phyloP scores from a whole-genome alignment of 1,140 invertebrate genomes.

The Drosophila grimshawi region DNA sequence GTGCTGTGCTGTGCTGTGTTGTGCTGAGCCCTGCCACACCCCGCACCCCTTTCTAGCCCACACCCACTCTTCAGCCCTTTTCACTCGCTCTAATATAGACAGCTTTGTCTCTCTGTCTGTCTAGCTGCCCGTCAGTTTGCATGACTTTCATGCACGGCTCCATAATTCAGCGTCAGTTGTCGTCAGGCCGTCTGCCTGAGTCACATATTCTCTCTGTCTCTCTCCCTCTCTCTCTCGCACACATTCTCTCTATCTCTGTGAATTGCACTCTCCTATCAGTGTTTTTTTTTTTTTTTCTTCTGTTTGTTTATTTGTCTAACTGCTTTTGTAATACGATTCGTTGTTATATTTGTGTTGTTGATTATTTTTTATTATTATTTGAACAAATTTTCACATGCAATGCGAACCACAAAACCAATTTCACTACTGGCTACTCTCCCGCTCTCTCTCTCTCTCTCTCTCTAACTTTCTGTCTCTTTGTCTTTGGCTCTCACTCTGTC shows the following conservation, averaged over 20 bases:
- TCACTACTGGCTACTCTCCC: not conserved
- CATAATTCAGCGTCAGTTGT: conserved; percentile 65
- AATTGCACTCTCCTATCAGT: conserved; percentile 10
- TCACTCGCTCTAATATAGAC: conserved; percentile 5
- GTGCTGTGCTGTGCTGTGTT: conserved; percentile 2
- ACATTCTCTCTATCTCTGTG: not conserved
- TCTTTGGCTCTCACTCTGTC: not conserved
- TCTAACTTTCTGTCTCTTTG: not conserved
- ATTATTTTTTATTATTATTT: conserved; percentile 78
- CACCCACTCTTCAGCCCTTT: conserved; percentile 4
- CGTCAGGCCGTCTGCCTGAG: conserved; percentile 70
- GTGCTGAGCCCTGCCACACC: not conserved
- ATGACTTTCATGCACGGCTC: conserved; percentile 47
- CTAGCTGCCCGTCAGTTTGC: conserved; percentile 46
- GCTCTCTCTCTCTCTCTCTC: not conserved
- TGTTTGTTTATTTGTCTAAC: conserved; percentile 76
- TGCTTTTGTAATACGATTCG: conserved; percentile 76
- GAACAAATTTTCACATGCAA: conserved; percentile 80
- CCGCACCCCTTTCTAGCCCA: not conserved
- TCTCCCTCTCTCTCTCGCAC: not conserved
- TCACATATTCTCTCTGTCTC: conserved; percentile 2
- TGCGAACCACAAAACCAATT: not conserved
- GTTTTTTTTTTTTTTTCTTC: not conserved
- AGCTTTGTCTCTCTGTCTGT: conserved; percentile 38
- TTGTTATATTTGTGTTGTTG: conserved; percentile 68